Conservation (phyloP, 2,797 vertebrate species). For the Sitta carolinensis region DNA sequence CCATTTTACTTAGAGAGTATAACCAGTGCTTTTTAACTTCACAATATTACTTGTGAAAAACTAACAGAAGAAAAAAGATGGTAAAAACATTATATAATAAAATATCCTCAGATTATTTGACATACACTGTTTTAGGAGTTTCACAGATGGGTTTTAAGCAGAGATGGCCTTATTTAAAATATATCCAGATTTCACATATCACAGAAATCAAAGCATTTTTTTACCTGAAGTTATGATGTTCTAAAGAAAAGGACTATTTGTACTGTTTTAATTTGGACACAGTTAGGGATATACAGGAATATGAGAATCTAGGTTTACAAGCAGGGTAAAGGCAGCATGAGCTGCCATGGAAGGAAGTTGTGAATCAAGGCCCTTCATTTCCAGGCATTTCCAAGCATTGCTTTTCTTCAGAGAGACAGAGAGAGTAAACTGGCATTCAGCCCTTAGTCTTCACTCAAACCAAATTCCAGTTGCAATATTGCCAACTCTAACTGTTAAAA, state of each 20-base stretch:
- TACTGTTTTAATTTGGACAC: background rate
- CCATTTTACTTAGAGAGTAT: background rate
- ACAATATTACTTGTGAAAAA: background rate
- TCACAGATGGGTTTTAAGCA: background rate
- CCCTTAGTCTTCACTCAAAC: constrained; percentile 60
- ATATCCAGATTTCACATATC: background rate
- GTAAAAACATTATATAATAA: background rate
- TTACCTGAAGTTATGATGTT: background rate
- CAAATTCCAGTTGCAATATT: constrained; percentile 53
- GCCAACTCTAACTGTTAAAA: constrained; percentile 55
- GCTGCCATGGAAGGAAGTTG: background rate
- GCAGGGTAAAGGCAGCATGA: background rate
- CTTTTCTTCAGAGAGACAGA: constrained; percentile 24
- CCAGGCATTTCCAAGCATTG: constrained; percentile 28
- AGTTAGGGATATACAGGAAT: background rate
- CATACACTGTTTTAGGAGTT: background rate
- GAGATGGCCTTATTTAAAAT: background rate
- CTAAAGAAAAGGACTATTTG: background rate
- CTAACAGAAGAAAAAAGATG: background rate
- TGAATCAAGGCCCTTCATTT: constrained; percentile 27
- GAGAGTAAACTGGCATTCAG: constrained; percentile 37
- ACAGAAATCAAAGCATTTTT: background rate
- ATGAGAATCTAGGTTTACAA: background rate
- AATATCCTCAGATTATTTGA: background rate
- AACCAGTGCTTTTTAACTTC: background rate